Percentiles rank a stretch among this genome's conserved stretches.
Evolutionary conservation across 2,888 invertebrate species (phyloP).

Genomic region (Trachelus tabidus): DNA sequence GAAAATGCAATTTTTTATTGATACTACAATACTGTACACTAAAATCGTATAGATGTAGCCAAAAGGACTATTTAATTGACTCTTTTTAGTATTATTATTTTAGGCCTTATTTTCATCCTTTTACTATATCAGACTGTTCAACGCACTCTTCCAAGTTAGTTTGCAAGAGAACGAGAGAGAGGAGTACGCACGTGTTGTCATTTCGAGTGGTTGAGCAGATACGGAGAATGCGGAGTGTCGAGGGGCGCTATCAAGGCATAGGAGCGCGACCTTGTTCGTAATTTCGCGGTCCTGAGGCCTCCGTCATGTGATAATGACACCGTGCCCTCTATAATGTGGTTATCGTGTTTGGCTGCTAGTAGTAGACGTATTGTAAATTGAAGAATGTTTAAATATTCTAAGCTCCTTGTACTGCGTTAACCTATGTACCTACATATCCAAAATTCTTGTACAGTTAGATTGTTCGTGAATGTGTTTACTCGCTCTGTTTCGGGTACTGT

Average conservation of each 20-base stretch:
- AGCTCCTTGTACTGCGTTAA: neutral
- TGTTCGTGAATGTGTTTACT: neutral
- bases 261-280: slow-evolving; percentile 37
- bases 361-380: neutral
- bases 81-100: neutral
- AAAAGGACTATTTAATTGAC: neutral
- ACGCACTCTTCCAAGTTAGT: neutral
- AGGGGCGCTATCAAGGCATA: slow-evolving; percentile 11
- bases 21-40: neutral
- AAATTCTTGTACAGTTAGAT: neutral
- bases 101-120: neutral
- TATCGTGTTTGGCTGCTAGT: slow-evolving; percentile 18
- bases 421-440: neutral
- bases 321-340: slow-evolving; percentile 28
- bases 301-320: slow-evolving; percentile 39
- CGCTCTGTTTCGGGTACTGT: neutral
- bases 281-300: slow-evolving; percentile 37
- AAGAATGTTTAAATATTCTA: neutral
- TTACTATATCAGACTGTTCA: neutral
- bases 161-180: neutral
- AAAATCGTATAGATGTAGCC: neutral
- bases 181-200: slow-evolving; percentile 3
- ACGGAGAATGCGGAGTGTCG: slow-evolving; percentile 5
- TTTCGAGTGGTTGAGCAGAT: slow-evolving; percentile 9
- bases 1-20: neutral